Evolutionary conservation across 2,888 invertebrate species (phyloP).

Genomic region (Crossocerus cetratus): DNA sequence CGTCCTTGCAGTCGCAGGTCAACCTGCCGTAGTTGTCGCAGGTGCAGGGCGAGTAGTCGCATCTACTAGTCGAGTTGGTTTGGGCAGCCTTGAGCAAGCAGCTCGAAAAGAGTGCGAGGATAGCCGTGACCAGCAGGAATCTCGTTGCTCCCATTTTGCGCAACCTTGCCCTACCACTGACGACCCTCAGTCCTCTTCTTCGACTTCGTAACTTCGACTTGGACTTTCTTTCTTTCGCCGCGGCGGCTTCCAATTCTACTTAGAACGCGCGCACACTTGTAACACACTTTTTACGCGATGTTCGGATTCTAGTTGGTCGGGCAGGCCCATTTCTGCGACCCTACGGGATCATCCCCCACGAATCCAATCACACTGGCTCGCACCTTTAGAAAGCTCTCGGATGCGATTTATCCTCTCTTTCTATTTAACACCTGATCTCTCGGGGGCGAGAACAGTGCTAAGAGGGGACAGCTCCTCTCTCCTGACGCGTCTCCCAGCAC

Average conservation of each 20-base stretch:
- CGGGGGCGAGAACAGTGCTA: too few species aligned
- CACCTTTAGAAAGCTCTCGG: constrained; percentile 11
- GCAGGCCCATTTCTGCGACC: constrained; percentile 55
- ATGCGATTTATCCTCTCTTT: constrained; percentile 23
- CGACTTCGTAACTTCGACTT: constrained; percentile 9
- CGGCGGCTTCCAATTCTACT: neutral
- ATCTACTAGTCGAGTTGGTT: constrained; percentile 70
- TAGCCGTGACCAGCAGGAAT: constrained; percentile 69
- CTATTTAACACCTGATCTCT: neutral
- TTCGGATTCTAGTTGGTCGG: constrained; percentile 43
- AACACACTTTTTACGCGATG: constrained; percentile 18
- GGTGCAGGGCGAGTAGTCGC: constrained; percentile 79
- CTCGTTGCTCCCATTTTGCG: constrained; percentile 71
- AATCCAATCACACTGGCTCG: constrained; percentile 27
- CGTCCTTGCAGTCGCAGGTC: constrained; percentile 80
- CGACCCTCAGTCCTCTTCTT: constrained; percentile 24
- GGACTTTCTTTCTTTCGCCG: neutral
- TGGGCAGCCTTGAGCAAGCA: constrained; percentile 59
- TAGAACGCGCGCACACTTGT: too few species aligned
- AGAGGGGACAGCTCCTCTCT: constrained; percentile 20
- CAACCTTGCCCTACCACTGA: constrained; percentile 9
- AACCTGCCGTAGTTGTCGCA: constrained; percentile 80
- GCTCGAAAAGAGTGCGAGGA: constrained; percentile 72
- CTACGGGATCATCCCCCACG: constrained; percentile 26
- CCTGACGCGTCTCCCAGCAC: constrained; percentile 33